Evolutionary conservation across 2,888 invertebrate genomes (phyloP), one percentile per base, ranked within the genome.

Genomic region (Matsumyia berberina): DNA sequence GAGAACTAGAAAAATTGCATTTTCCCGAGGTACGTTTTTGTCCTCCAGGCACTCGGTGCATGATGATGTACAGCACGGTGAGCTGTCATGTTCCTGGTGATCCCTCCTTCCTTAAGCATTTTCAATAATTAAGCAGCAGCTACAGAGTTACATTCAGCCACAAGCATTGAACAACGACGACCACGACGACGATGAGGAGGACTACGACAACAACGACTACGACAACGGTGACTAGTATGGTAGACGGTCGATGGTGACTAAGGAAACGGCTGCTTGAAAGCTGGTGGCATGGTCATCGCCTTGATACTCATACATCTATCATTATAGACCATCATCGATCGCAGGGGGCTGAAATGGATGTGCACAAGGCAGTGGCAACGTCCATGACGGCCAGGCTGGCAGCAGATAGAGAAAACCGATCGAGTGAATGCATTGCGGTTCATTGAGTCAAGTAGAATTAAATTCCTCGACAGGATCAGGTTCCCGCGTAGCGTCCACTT

Each of bases 41-140:
- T 86, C 80, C 80, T 67, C 72, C 35, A 79, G 86, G 66, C 74
- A 66, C 66, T 60, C 37, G 77, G 55, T 72, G 86, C 86, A 81
- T 77, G 86, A 81, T 86, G 81, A 86, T 86, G 86, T 86, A 86
- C 86, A 81, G 86, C 86, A 86, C 77, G 86, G 86, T 81, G 81
- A 77, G 86, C 86, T 86, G 81, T 86, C 86, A 86, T 86, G 86
- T 86, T 81, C 72, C 72, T 62, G 66, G 76, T 86, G 80, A 81
- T 86, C 70, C 81, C 76, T 86, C 86, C 81, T 86, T 86, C 85
- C 85, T 81, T 86, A 81, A 86, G 86, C 86, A 86, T 86, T 86
- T 86, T 69, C 81, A 86, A 81, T 86, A 86, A 86, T 86, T 86
- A 86, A 86, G 77, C 82, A 82, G 82, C 86, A 74, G 80, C 86